These are phyloP conservation scores for Manis crassicaudata DNA, from an alignment of 2,797 vertebrate species.

Conservation along the genomic window DNA sequence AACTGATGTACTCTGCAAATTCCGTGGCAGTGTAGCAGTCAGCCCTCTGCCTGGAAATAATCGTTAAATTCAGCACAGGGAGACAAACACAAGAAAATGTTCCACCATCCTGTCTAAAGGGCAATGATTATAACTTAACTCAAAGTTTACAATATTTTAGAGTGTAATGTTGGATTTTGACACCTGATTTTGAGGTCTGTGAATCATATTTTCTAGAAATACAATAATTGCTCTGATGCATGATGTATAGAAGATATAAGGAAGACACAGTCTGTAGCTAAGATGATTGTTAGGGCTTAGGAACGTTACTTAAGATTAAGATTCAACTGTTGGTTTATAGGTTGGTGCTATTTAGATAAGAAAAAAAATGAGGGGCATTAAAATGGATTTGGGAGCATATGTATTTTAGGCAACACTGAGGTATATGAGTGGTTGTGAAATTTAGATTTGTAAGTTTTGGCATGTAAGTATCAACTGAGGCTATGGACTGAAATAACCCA, in stretches of 20 bases:
- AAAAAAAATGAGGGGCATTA: background rate
- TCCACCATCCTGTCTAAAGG: background rate
- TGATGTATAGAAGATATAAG: background rate
- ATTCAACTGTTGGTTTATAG: background rate
- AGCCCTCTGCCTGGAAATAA: background rate
- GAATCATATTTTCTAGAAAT: background rate
- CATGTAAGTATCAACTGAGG: background rate
- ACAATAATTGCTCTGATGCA: background rate
- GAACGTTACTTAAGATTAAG: background rate
- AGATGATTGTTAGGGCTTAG: background rate
- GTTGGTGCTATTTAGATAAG: background rate
- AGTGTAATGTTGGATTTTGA: background rate
- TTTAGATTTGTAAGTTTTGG: background rate
- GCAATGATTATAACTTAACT: background rate
- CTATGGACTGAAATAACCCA: background rate
- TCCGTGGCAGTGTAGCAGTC: background rate
- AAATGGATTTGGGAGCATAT: accelerated
- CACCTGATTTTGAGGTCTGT: background rate
- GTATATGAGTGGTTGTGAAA: background rate
- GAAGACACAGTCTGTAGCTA: background rate
- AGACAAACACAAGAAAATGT: background rate
- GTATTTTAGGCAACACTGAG: background rate
- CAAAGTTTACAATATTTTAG: background rate
- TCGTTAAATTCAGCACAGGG: background rate
- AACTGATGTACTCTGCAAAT: background rate